Conservation (phyloP, 2,888 invertebrate species). For the Isotomurus palustris region DNA sequence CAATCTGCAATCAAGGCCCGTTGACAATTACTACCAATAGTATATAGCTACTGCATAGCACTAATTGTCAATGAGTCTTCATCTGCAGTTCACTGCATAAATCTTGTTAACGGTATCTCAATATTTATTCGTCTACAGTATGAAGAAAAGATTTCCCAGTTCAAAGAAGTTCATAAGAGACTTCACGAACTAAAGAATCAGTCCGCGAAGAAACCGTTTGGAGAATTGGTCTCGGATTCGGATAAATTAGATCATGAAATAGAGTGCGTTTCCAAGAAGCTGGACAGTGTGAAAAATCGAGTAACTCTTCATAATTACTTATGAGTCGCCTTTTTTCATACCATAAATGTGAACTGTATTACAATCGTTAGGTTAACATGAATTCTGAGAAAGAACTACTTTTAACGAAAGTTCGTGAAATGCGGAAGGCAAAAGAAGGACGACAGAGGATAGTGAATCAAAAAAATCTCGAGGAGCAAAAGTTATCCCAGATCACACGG, state of each 20-base stretch:
- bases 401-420: conserved; percentile 48
- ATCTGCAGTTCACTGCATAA: not conserved
- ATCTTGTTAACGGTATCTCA: no score
- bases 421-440: conserved; percentile 1
- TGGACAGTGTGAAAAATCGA: conserved; percentile 58
- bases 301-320: conserved; percentile 46
- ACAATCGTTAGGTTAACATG: not conserved
- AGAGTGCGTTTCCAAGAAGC: conserved; percentile 63
- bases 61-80: not conserved
- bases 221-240: conserved; percentile 75
- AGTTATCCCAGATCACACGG: conserved; percentile 5
- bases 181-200: conserved; percentile 58
- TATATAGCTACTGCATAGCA: not conserved
- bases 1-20: not conserved
- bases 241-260: conserved; percentile 80
- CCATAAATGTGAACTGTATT: not conserved
- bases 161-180: conserved; percentile 71
- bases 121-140: conserved; percentile 61
- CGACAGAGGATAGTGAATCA: not conserved
- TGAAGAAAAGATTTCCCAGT: conserved; percentile 69
- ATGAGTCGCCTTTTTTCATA: not conserved
- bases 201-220: conserved; percentile 53
- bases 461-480: not conserved
- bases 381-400: conserved; percentile 52
- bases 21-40: not conserved